A percentile compares a stretch with the other conserved stretches of the same genome.
Evolutionary conservation across 2,797 vertebrate species (phyloP).

Genomic region (Catharus ustulatus): DNA sequence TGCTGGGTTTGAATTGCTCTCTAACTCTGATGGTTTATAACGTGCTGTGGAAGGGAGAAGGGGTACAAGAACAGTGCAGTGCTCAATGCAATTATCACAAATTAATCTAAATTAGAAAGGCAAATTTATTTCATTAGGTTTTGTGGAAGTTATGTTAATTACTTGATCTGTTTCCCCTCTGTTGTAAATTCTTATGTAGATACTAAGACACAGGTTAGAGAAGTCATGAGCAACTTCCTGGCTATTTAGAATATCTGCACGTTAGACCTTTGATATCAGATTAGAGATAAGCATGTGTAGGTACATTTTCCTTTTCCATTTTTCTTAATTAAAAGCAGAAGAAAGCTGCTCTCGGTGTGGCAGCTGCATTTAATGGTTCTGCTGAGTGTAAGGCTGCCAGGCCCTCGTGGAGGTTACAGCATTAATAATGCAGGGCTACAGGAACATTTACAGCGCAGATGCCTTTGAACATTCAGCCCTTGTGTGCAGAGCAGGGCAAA

Average conservation of each 20-base stretch:
- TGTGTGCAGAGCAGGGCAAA: background rate
- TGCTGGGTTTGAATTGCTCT: background rate
- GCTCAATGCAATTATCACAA: background rate
- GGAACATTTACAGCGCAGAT: background rate
- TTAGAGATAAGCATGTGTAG: background rate
- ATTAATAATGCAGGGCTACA: conserved; percentile 24
- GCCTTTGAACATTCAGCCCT: conserved; percentile 16
- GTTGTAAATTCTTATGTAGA: background rate
- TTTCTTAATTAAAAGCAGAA: background rate
- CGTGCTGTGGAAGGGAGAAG: background rate
- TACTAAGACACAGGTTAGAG: background rate
- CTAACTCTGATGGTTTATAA: background rate
- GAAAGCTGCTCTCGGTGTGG: background rate
- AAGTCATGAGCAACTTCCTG: background rate
- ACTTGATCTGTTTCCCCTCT: background rate
- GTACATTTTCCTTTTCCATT: background rate
- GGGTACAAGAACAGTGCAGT: background rate
- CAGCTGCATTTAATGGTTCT: background rate
- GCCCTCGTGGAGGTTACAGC: background rate
- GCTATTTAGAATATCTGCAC: background rate
- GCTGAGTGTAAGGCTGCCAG: background rate
- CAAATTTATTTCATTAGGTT: background rate
- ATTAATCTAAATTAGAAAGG: background rate
- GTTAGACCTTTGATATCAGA: background rate
- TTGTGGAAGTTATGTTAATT: background rate